Evolutionary conservation across 2,797 vertebrate genomes (phyloP), one percentile per base, ranked within the genome.

Genomic region (Oreonectes daqikongensis): DNA sequence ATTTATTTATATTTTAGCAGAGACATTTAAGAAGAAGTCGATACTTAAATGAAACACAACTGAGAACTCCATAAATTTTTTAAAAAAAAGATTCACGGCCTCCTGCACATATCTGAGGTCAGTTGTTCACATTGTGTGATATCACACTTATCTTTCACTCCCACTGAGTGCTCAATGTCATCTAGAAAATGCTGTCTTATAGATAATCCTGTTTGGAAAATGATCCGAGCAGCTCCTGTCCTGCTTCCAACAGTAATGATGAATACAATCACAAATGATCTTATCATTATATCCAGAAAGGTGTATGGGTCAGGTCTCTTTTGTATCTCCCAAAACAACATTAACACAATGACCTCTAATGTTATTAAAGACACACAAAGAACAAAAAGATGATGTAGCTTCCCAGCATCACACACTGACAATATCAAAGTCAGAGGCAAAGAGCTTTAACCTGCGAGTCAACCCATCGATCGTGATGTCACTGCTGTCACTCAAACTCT

Each of bases 311-410:
- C 18, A 38, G n/a, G 15, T 14, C 18, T n/a, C 5, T 0, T 38
- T 72, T 55, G 40, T 55, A 2, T 50, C 35, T 75, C 50, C 40
- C 26, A 75, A 60, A 44, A 59, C 2, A 30, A 66, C n/a, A 22
- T 35, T 11, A 67, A 17, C 20, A 28, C 8, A 30, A 2, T 57
- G 65, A 76, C 60, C 60, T 75, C 59, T 48, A 44, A 63, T 65
- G 26, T 75, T 17, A 15, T 52, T 65, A 40, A 76, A 71, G 18
- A 52, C 5, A n/a, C 46, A 65, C 20, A 75, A 46, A 67, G 15
- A 59, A 64, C 32, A 53, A 38, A 24, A 44, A 28, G 63, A 68
- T 76, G 68, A 68, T 10, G 69, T 69, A 68, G 55, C 73, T 72
- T 69, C 32, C 69, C 12, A 53, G 40, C 35, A 1, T 53, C 44